Conservation (phyloP, 2,797 vertebrate species). For the Eleutherodactylus coqui region DNA sequence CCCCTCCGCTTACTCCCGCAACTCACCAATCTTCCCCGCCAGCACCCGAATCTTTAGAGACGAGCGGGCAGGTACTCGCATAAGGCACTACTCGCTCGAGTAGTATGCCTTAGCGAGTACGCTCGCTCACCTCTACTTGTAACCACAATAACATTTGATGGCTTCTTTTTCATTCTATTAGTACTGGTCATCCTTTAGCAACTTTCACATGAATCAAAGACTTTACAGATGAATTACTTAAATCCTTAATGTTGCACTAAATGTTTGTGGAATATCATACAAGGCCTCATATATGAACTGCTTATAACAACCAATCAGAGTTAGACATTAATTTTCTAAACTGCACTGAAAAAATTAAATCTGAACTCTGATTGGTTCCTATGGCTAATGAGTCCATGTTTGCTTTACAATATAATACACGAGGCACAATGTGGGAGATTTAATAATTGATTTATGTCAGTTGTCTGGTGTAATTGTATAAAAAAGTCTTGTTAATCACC, state of each 20-base stretch:
- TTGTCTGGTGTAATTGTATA: background rate
- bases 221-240: background rate
- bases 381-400: background rate
- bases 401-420: background rate
- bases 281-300: background rate
- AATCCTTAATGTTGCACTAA: slow-evolving; percentile 38
- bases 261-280: background rate
- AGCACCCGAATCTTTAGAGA: too few relatives aligned
- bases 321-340: background rate
- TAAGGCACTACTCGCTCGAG: too few relatives aligned
- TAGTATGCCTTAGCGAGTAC: too few relatives aligned
- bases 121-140: too few relatives aligned
- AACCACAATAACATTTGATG: background rate
- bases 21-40: too few relatives aligned
- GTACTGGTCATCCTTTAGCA: background rate
- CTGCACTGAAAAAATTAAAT: background rate
- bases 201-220: background rate
- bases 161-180: background rate
- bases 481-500: background rate
- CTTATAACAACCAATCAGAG: background rate
- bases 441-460: background rate
- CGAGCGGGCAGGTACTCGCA: too few relatives aligned
- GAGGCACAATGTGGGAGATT: background rate
- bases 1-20: too few relatives aligned
- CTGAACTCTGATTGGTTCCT: background rate